Percentiles rank a stretch among this genome's conserved stretches.
Conservation (phyloP, 2,113 vertebrate species). For the Tragulus kanchil region DNA sequence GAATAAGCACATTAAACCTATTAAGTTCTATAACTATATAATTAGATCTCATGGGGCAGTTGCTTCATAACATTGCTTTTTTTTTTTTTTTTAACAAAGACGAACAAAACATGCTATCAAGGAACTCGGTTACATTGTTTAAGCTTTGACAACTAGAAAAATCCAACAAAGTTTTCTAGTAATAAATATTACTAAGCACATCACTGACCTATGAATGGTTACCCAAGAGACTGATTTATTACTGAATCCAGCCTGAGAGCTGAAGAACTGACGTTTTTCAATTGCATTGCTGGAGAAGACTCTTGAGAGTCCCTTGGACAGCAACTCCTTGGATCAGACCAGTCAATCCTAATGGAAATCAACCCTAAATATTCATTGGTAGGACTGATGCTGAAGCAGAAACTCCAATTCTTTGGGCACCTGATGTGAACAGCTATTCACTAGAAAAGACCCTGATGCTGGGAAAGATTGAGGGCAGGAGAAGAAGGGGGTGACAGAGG, state of each 20-base stretch:
- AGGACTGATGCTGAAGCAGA: neutral
- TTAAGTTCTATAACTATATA: conserved; percentile 47
- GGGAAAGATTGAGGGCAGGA: neutral
- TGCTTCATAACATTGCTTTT: neutral
- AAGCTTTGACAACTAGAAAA: conserved; percentile 28
- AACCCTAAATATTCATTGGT: neutral
- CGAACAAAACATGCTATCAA: neutral
- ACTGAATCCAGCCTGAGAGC: neutral
- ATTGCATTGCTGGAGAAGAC: neutral
- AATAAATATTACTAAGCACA: neutral
- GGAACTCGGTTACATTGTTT: neutral
- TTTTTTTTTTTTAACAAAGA: neutral
- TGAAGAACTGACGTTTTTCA: neutral
- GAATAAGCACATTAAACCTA: conserved; percentile 32
- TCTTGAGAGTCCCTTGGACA: neutral
- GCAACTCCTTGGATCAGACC: neutral
- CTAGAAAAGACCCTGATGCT: neutral
- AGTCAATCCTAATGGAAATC: neutral
- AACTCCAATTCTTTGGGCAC: neutral
- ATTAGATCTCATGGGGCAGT: conserved; percentile 24
- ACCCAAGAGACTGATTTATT: neutral
- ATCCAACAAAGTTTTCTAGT: neutral
- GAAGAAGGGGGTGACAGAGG: neutral
- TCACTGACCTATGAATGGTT: neutral
- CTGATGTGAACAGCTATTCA: neutral